phyloP scores from a whole-genome alignment of 2,797 vertebrate genomes.

The Paratrypauchen microcephalus region DNA sequence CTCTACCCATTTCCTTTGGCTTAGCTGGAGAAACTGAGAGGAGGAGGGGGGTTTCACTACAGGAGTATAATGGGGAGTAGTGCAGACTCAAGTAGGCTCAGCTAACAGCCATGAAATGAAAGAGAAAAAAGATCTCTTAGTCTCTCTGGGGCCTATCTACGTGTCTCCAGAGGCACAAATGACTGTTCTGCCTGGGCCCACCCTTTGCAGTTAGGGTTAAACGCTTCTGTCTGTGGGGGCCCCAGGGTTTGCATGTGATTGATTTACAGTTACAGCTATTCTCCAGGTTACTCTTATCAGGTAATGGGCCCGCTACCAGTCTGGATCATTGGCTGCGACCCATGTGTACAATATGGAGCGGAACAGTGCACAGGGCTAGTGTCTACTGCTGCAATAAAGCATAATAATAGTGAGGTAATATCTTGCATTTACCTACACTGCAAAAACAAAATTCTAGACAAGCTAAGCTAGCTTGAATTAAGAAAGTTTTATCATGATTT shows the following conservation, averaged over 20 bases:
- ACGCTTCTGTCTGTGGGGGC: constrained; percentile 17
- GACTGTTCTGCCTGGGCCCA: constrained; percentile 49
- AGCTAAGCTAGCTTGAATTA: too few relatives aligned
- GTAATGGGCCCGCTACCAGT: constrained; percentile 9
- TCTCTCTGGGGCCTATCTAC: constrained; percentile 56
- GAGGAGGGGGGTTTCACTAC: constrained; percentile 37
- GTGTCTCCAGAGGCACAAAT: constrained; percentile 62
- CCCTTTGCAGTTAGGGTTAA: constrained; percentile 50
- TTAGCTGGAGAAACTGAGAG: constrained; percentile 16
- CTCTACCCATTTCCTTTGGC: constrained; percentile 55
- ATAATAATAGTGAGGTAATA: constrained; percentile 39
- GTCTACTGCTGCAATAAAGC: constrained; percentile 48
- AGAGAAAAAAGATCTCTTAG: constrained; percentile 55
- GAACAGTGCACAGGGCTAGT: constrained; percentile 29
- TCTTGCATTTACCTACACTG: constrained; percentile 27
- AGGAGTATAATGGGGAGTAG: constrained; percentile 66
- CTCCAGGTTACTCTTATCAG: constrained; percentile 16
- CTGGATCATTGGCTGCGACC: constrained; percentile 22
- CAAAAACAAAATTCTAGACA: too few relatives aligned
- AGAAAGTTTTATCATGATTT: too few relatives aligned
- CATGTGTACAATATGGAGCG: constrained; percentile 21
- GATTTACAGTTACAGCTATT: constrained; percentile 31
- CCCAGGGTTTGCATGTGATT: constrained; percentile 37
- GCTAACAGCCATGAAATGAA: constrained; percentile 77
- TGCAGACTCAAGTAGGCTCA: constrained; percentile 59